These are phyloP conservation scores for Hyles vespertilio DNA, from an alignment of 1,140 invertebrate genomes.

Conservation along the genomic window DNA sequence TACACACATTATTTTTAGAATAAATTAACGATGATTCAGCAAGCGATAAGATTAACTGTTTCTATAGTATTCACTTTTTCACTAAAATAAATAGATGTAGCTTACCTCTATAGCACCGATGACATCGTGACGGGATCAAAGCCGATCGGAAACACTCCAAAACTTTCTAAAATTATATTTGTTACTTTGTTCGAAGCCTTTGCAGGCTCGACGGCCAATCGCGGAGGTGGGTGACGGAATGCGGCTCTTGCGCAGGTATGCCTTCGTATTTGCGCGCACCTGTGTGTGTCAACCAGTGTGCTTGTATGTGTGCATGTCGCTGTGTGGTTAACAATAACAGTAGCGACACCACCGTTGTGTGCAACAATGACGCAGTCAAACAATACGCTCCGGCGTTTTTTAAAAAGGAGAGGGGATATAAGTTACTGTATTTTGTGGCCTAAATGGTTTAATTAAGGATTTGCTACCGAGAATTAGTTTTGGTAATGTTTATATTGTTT, in stretches of 20 bases:
- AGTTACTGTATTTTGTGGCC: too few relatives aligned
- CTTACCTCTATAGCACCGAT: slow-evolving; percentile 38
- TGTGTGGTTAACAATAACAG: not conserved
- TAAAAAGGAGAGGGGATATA: too few relatives aligned
- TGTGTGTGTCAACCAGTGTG: slow-evolving; percentile 28
- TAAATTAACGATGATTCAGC: too few relatives aligned
- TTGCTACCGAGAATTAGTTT: too few relatives aligned
- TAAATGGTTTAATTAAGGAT: too few relatives aligned
- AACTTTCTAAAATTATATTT: slow-evolving; percentile 62
- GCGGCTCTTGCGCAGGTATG: slow-evolving; percentile 69
- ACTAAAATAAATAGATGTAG: slow-evolving; percentile 1
- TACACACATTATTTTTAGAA: too few relatives aligned
- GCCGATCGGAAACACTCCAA: slow-evolving; percentile 34
- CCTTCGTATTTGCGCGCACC: slow-evolving; percentile 28
- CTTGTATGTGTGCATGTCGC: not conserved
- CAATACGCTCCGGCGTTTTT: too few relatives aligned
- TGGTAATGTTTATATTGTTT: too few relatives aligned
- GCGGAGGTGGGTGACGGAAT: slow-evolving; percentile 64
- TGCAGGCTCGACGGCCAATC: slow-evolving; percentile 53
- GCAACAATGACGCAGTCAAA: too few relatives aligned
- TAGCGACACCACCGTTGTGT: too few relatives aligned
- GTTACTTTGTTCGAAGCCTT: slow-evolving; percentile 49
- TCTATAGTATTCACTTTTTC: too few relatives aligned
- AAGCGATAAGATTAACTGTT: too few relatives aligned
- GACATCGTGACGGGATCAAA: slow-evolving; percentile 34